phyloP scores from a whole-genome alignment of 2,797 vertebrate genomes.

The Tapera naevia region DNA sequence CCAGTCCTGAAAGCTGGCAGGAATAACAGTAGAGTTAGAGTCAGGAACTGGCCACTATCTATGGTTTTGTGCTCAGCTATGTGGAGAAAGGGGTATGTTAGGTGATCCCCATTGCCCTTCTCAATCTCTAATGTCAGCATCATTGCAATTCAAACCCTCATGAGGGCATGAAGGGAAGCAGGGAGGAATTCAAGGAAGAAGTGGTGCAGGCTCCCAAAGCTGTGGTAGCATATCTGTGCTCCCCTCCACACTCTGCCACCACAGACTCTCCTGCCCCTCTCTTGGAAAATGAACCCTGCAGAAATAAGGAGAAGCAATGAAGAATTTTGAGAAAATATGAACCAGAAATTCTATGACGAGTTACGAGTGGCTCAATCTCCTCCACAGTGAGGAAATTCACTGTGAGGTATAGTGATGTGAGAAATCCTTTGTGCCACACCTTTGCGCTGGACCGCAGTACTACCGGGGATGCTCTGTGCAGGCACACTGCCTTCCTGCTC shows the following conservation, averaged over 20 bases:
- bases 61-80: neutral
- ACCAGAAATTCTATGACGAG: neutral
- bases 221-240: accelerated
- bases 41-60: neutral
- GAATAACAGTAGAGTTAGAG: neutral
- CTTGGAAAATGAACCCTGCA: neutral
- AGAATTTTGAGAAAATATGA: neutral
- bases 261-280: neutral
- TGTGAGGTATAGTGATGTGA: accelerated
- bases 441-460: neutral
- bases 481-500: neutral
- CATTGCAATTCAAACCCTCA: neutral
- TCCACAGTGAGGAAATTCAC: neutral
- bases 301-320: neutral
- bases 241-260: neutral
- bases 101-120: neutral
- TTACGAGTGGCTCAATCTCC: neutral
- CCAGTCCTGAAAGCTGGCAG: neutral
- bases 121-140: neutral
- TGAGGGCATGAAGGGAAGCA: neutral
- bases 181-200: neutral
- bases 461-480: neutral
- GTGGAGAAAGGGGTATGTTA: neutral
- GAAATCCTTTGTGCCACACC: neutral
- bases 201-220: neutral